phyloP scores from a whole-genome alignment of 2,113 vertebrate genomes.

The Muntiacus reevesi region DNA sequence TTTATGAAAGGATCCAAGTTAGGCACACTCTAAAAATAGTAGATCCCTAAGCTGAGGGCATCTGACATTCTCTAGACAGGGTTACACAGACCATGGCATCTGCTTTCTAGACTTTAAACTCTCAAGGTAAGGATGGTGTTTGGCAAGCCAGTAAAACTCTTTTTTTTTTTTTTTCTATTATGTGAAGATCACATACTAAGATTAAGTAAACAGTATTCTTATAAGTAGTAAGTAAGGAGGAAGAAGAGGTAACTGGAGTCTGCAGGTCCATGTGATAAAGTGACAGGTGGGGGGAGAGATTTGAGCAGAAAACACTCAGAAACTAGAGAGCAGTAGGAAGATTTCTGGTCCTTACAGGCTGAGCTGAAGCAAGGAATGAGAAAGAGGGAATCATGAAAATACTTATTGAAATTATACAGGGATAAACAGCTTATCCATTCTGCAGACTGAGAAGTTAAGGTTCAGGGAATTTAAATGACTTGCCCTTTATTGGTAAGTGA shows the following conservation, averaged over 20 bases:
- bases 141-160: not conserved
- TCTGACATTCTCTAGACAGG: not conserved
- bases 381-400: not conserved
- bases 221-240: not conserved
- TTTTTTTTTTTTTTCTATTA: not conserved
- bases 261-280: not conserved
- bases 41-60: conserved; percentile 1
- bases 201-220: not conserved
- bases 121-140: not conserved
- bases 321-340: not conserved
- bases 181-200: not conserved
- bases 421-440: not conserved
- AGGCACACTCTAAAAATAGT: conserved; percentile 27
- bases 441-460: not conserved
- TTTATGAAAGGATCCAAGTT: conserved; percentile 19
- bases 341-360: not conserved
- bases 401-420: not conserved
- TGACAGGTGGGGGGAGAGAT: not conserved
- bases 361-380: not conserved
- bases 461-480: not conserved
- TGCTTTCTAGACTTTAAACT: not conserved
- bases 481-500: not conserved
- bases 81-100: not conserved
- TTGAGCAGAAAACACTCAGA: not conserved
- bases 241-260: not conserved